Evolutionary conservation across 2,113 vertebrate genomes (phyloP), one percentile per base, ranked within the genome.

Genomic region (Desmodus rotundus): DNA sequence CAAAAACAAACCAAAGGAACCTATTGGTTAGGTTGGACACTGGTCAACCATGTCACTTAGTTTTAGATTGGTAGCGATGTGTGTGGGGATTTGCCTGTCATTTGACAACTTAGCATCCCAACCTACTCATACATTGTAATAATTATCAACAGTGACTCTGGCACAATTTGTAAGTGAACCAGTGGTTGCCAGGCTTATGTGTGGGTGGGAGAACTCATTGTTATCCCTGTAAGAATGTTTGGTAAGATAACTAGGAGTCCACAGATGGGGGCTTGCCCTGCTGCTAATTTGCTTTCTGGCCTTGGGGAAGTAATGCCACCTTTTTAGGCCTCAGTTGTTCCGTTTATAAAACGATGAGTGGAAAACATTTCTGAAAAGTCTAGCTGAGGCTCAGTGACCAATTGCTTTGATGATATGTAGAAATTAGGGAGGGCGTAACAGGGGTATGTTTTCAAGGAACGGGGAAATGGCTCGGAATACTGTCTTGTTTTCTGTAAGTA

Each of bases 131-230:
- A 36, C 85, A 95, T 93, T 52, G 36, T 86, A 88, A 83, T 94
- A 94, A 91, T 94, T 88, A 93, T 97, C 94, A 89, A 87, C 36
- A 94, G 93, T 96, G 91, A 74, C 81, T 72, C 85, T 95, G 50
- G 68, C 82, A 80, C 50, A 89, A 96, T 90, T 89, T 95, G 20
- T 94, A 95, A 95, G 50, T 82, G 72, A 85, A 83, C 93, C n/a
- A 19, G 73, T 86, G 68, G 78, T 74, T 68, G 82, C 77, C 94
- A 92, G 50, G n/a, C 73, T 83, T 95, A 56, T 89, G 38, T 89
- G 91, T 92, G 88, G 88, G 61, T 89, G 63, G 73, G 77, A 94
- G 68, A 89, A 91, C 76, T 94, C 82, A 78, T 94, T 89, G 96
- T 61, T 82, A 92, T 78, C 38, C 47, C 82, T 11, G 13, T 56